Evolutionary conservation across 2,797 vertebrate species (phyloP), one percentile per base, ranked within the genome.

Genomic region (Glyptemys insculpta): DNA sequence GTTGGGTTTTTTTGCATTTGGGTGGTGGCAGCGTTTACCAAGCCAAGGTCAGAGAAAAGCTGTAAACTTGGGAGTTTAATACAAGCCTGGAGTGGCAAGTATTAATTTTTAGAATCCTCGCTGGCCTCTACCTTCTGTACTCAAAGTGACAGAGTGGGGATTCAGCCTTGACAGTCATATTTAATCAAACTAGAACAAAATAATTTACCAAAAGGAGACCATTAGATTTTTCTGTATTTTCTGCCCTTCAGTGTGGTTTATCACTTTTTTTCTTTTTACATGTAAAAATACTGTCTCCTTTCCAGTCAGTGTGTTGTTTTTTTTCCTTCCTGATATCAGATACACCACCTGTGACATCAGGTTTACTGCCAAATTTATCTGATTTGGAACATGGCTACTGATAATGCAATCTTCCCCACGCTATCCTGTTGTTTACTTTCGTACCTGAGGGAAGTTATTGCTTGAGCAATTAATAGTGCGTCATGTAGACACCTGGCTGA

Each of bases 401-500:
- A 41, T 44, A 74, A 74, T 76, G 23, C 23, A 76, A 21, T 37
- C 34, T 47, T 44, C 25, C 12, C 12, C 23, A 47, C 25, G 29
- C 37, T 76, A 18, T 74, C 37, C 72, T 76, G 41, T 76, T 68
- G 34, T 47, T 76, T 44, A 76, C 41, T 29, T 41, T 5, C 37
- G 3, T 57, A 29, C 12, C 88, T 94, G 89, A 83, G 62, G 83
- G 76, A 54, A 47, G 62, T n/a, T 57, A 21, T 62, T 90, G 79
- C 62, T 91, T 89, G 87, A 91, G 47, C 10, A 34, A 31, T 65
- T 81, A 57, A 80, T 79, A 52, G 49, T 94, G 6, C 90, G 56
- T 85, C 49, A 81, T 88, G 25, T 85, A 72, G 76, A 84, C 94
- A 83, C 83, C 81, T 94, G 88, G 14, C 76, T 91, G 65, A 93